Conservation (phyloP, 1,140 invertebrate species). For the Meloidogyne floridensis region DNA sequence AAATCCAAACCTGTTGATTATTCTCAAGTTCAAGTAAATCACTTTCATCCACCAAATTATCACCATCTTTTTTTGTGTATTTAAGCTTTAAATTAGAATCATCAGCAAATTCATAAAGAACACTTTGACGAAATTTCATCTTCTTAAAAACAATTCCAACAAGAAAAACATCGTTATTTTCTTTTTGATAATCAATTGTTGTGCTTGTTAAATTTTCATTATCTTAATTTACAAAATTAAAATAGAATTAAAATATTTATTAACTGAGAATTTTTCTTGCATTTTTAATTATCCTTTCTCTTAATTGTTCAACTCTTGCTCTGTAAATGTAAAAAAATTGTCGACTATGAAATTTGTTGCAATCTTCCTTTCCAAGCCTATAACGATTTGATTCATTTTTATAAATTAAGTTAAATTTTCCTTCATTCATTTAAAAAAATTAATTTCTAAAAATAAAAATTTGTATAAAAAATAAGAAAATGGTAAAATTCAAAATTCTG, state of each 20-base stretch:
- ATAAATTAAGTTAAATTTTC: neutral
- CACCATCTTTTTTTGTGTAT: slow-evolving; percentile 23
- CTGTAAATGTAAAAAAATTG: slow-evolving; percentile 25
- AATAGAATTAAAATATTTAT: slow-evolving; percentile 1
- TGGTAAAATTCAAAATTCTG: no score
- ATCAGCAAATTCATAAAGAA: slow-evolving; percentile 43
- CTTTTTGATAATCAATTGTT: neutral
- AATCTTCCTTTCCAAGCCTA: neutral
- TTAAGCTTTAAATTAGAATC: slow-evolving; percentile 38
- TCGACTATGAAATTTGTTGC: slow-evolving; percentile 18
- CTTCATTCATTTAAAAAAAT: neutral
- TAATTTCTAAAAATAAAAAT: no score
- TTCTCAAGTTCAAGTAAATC: slow-evolving; percentile 46
- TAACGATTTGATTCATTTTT: neutral
- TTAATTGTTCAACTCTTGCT: slow-evolving; percentile 8
- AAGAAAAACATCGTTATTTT: slow-evolving; percentile 34
- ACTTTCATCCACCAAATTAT: slow-evolving; percentile 30
- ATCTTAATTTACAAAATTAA: slow-evolving; percentile 9
- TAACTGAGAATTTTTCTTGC: slow-evolving; percentile 27
- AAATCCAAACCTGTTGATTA: slow-evolving; percentile 42
- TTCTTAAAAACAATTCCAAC: slow-evolving; percentile 41
- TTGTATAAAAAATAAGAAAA: no score
- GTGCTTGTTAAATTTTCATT: slow-evolving; percentile 5
- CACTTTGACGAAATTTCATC: slow-evolving; percentile 46
- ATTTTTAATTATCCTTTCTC: slow-evolving; percentile 20